These are phyloP conservation scores for Thereva unica DNA, from an alignment of 2,888 invertebrate species.

Conservation along the genomic window DNA sequence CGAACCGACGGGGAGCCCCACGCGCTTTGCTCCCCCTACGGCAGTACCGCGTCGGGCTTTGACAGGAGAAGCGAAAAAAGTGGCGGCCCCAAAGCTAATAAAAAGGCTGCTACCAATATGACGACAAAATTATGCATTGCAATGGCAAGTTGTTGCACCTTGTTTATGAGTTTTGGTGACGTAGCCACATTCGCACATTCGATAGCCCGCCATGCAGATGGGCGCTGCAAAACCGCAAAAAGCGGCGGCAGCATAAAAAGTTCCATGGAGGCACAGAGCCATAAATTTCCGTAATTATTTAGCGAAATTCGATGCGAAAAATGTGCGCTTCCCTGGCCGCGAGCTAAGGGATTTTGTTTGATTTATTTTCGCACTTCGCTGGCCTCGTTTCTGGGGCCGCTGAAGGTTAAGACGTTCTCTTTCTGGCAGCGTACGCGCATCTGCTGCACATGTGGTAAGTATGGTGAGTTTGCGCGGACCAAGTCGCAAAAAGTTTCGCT, in stretches of 20 bases:
- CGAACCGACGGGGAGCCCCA: neutral
- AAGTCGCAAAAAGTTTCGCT: too few relatives aligned
- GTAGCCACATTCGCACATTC: slow-evolving; percentile 12
- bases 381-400: too few relatives aligned
- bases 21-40: slow-evolving; percentile 2
- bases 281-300: too few relatives aligned
- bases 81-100: slow-evolving; percentile 7
- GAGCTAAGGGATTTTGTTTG: too few relatives aligned
- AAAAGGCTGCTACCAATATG: slow-evolving; percentile 27
- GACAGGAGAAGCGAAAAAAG: slow-evolving; percentile 2
- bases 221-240: slow-evolving; percentile 6
- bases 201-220: neutral
- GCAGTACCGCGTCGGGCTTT: neutral
- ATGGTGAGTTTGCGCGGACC: too few relatives aligned
- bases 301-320: too few relatives aligned
- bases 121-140: slow-evolving; percentile 33
- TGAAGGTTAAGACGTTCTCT: too few relatives aligned
- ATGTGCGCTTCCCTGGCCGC: too few relatives aligned
- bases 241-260: neutral
- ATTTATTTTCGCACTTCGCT: too few relatives aligned
- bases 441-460: too few relatives aligned
- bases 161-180: slow-evolving; percentile 38
- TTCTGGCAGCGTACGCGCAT: too few relatives aligned
- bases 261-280: too few relatives aligned
- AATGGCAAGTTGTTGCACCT: slow-evolving; percentile 34